Conservation (phyloP, 1,140 invertebrate species). For the Ceratitis capitata region DNA sequence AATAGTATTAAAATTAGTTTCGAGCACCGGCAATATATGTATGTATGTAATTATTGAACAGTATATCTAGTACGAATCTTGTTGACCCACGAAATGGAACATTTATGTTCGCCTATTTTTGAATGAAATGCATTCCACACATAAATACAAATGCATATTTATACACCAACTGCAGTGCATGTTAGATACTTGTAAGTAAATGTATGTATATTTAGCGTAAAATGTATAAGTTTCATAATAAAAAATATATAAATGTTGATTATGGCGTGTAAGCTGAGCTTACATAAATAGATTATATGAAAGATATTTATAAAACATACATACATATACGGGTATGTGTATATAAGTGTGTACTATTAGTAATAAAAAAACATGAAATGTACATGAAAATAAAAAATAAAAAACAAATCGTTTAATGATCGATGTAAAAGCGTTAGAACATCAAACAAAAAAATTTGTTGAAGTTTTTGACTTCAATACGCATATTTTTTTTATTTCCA, state of each 20-base stretch:
- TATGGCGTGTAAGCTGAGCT: background rate
- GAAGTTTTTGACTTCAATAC: background rate
- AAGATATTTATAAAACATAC: background rate
- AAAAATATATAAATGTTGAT: background rate
- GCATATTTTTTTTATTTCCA: background rate
- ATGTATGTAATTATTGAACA: background rate
- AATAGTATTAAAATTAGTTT: too few species aligned
- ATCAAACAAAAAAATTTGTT: background rate
- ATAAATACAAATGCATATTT: background rate
- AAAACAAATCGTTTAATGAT: too few species aligned
- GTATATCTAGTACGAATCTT: too few species aligned
- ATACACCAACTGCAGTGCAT: background rate
- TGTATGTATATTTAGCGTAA: background rate
- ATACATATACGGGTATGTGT: constrained; percentile 37
- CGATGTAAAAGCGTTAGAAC: too few species aligned
- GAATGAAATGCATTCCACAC: background rate
- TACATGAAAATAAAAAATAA: background rate
- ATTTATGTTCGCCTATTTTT: too few species aligned
- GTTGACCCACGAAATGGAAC: too few species aligned
- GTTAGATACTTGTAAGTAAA: background rate
- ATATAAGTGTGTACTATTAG: constrained; percentile 44
- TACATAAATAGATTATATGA: background rate
- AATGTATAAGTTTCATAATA: background rate
- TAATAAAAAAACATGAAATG: background rate
- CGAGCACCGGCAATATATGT: too few species aligned